These are phyloP conservation scores for Solen grandis DNA, from an alignment of 1,140 invertebrate genomes.

Conservation along the genomic window DNA sequence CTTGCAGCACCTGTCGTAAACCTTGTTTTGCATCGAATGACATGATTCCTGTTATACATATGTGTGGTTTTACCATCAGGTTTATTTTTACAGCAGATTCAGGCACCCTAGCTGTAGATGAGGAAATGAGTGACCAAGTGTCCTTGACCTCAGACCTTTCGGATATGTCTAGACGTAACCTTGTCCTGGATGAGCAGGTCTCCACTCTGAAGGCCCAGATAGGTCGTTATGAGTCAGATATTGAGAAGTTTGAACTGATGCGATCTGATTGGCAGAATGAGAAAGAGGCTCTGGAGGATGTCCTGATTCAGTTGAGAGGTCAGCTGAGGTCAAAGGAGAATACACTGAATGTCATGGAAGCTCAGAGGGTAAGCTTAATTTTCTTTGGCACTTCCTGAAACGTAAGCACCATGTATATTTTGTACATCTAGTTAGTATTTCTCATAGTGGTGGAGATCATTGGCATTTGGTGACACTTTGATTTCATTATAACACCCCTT, in stretches of 20 bases:
- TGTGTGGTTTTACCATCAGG: too few species aligned
- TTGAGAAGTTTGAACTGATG: slow-evolving; percentile 72
- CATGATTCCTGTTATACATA: too few species aligned
- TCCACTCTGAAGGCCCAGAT: slow-evolving; percentile 63
- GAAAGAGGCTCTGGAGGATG: slow-evolving; percentile 76
- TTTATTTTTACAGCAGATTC: too few species aligned
- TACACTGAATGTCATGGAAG: slow-evolving; percentile 63
- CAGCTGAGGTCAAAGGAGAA: slow-evolving; percentile 70
- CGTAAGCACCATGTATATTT: too few species aligned
- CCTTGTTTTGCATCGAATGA: too few species aligned
- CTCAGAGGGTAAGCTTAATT: slow-evolving; percentile 56
- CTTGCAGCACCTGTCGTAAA: too few species aligned
- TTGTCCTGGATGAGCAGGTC: slow-evolving; percentile 64
- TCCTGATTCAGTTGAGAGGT: slow-evolving; percentile 70
- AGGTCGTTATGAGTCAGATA: slow-evolving; percentile 63
- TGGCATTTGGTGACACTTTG: too few species aligned
- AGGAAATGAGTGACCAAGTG: slow-evolving; percentile 19
- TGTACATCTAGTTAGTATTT: too few species aligned
- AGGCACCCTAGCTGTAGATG: too few species aligned
- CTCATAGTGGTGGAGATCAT: too few species aligned
- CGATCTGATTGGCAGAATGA: slow-evolving; percentile 76
- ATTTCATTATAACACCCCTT: too few species aligned
- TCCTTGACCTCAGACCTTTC: slow-evolving; percentile 61
- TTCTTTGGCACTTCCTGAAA: too few species aligned
- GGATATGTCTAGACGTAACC: slow-evolving; percentile 60